Conservation (phyloP, 2,888 invertebrate species). For the Coenonympha glycerion region DNA sequence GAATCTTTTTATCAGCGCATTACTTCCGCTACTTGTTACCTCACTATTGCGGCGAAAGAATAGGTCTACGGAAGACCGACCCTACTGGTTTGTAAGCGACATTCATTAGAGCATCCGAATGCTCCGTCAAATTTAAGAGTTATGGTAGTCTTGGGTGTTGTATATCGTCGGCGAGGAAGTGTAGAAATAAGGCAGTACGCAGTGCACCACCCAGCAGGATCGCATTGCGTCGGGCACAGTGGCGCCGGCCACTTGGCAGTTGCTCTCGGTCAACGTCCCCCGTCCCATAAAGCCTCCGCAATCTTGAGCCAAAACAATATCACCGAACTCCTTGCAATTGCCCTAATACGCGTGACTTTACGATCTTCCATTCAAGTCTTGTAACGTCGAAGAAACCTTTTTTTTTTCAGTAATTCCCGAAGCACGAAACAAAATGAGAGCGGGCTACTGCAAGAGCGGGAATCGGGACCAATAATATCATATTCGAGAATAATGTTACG, state of each 20-base stretch:
- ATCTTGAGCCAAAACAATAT: constrained; percentile 70
- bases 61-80: too few relatives aligned
- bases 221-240: constrained; percentile 65
- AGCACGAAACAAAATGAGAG: too few relatives aligned
- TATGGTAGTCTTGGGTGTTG: constrained; percentile 33
- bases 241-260: constrained; percentile 73
- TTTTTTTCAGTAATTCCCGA: neutral
- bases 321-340: constrained; percentile 68
- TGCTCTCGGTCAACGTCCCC: constrained; percentile 68
- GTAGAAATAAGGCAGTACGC: constrained; percentile 57
- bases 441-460: too few relatives aligned
- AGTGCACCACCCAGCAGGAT: constrained; percentile 60
- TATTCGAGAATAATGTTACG: too few relatives aligned
- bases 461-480: too few relatives aligned
- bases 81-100: too few relatives aligned
- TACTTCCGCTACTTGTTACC: too few relatives aligned
- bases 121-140: too few relatives aligned
- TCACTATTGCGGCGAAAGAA: too few relatives aligned
- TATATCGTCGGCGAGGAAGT: constrained; percentile 4
- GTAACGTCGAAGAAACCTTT: neutral
- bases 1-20: too few relatives aligned
- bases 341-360: constrained; percentile 69
- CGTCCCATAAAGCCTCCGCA: constrained; percentile 66
- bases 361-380: constrained; percentile 42
- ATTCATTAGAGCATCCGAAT: too few relatives aligned